Percentiles rank a stretch among this genome's conserved stretches.
These are phyloP conservation scores for Eulithis prunata DNA, from an alignment of 2,888 invertebrate genomes.

Conservation along the genomic window DNA sequence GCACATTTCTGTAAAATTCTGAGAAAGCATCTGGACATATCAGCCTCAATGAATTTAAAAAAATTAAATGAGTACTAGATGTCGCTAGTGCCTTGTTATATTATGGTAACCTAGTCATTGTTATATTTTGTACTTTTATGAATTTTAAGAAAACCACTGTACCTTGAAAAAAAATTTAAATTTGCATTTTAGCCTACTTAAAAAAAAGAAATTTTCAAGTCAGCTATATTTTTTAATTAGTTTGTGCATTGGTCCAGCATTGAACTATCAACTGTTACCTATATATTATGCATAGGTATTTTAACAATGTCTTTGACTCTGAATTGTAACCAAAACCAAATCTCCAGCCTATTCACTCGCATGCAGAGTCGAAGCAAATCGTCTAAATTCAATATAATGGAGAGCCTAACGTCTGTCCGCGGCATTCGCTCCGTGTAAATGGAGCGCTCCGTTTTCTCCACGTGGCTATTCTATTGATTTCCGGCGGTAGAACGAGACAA, in stretches of 20 bases:
- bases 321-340: neutral
- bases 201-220: no score
- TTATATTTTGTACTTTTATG: neutral
- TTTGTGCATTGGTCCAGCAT: no score
- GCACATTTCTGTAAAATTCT: no score
- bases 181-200: no score
- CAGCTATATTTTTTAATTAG: no score
- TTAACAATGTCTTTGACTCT: no score
- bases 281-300: no score
- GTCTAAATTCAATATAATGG: constrained; percentile 63
- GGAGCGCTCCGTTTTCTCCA: constrained; percentile 77
- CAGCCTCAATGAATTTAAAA: no score
- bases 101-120: neutral
- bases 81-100: constrained; percentile 2
- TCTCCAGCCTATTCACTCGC: neutral
- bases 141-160: no score
- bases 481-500: constrained; percentile 76
- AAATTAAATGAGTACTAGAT: neutral
- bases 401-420: constrained; percentile 55
- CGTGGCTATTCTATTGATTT: constrained; percentile 84
- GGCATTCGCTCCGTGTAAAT: constrained; percentile 71
- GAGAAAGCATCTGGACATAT: no score
- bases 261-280: no score
- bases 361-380: constrained; percentile 45
- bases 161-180: no score